Conservation (phyloP, 2,113 vertebrate species). For the Oreocharis arfaki region DNA sequence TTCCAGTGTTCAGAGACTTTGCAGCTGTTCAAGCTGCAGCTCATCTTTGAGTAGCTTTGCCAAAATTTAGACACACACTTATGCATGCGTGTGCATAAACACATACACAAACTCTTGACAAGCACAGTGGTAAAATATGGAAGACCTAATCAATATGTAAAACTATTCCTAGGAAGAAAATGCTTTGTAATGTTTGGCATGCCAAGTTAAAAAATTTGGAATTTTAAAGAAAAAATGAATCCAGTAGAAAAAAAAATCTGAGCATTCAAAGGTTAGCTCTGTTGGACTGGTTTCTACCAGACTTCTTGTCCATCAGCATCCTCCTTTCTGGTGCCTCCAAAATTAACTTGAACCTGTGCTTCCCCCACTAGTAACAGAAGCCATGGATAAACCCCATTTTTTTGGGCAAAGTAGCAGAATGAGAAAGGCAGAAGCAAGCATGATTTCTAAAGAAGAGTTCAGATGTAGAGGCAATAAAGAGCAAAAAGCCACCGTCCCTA, state of each 20-base stretch:
- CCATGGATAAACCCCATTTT: not conserved
- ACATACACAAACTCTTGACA: not conserved
- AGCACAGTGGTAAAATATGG: not conserved
- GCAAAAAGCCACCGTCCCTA: not conserved
- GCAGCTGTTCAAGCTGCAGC: conserved; percentile 33
- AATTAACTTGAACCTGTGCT: not conserved
- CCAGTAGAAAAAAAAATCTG: not conserved
- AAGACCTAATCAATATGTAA: not conserved
- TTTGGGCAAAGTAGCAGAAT: not conserved
- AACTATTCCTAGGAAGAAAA: not conserved
- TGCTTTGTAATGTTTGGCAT: not conserved
- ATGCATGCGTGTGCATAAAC: not conserved
- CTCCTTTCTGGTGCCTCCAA: not conserved
- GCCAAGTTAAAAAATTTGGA: not conserved
- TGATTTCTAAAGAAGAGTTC: not conserved
- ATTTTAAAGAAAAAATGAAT: not conserved
- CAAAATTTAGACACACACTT: not conserved
- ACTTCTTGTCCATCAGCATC: not conserved
- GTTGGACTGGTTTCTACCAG: not conserved
- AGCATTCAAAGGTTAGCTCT: not conserved
- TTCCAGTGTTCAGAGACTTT: conserved; percentile 21
- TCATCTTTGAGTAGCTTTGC: not conserved
- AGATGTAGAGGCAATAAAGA: not conserved
- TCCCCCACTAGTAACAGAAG: not conserved
- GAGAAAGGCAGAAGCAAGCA: not conserved